phyloP scores from a whole-genome alignment of 2,888 invertebrate genomes.

The Nowickia ferox region DNA sequence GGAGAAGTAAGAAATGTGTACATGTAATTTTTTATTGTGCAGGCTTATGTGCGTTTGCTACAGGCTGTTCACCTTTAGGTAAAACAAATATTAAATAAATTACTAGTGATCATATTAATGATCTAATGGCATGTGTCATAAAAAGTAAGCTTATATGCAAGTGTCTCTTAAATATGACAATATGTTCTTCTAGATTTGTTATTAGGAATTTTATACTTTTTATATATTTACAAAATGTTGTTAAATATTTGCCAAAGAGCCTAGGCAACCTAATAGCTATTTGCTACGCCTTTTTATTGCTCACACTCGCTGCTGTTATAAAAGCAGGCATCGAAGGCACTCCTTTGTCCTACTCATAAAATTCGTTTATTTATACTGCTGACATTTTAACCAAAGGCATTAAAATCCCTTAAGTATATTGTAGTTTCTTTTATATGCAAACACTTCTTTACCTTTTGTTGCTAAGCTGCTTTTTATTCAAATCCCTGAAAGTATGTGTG shows the following conservation, averaged over 20 bases:
- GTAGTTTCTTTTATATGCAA: neutral
- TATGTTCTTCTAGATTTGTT: too few species aligned
- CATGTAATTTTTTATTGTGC: neutral
- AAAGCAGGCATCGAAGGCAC: too few species aligned
- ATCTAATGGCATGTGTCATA: constrained; percentile 16
- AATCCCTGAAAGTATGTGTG: constrained; percentile 48
- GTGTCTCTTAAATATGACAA: too few species aligned
- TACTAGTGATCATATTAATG: constrained; percentile 36
- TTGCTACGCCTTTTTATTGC: neutral
- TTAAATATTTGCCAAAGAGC: too few species aligned
- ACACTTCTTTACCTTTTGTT: neutral
- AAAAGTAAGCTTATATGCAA: too few species aligned
- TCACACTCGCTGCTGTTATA: too few species aligned
- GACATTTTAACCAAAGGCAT: neutral
- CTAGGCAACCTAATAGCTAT: neutral
- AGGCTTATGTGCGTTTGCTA: neutral
- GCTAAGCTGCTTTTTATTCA: constrained; percentile 10
- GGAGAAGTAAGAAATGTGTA: neutral
- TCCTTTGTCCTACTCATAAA: neutral
- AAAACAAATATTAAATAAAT: constrained; percentile 38
- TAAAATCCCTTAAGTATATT: constrained; percentile 14
- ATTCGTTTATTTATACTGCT: neutral
- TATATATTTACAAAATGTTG: too few species aligned
- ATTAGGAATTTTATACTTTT: too few species aligned
- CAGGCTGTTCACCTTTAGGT: constrained; percentile 32